Conservation (phyloP, 2,888 invertebrate species). For the Alcis repandata region DNA sequence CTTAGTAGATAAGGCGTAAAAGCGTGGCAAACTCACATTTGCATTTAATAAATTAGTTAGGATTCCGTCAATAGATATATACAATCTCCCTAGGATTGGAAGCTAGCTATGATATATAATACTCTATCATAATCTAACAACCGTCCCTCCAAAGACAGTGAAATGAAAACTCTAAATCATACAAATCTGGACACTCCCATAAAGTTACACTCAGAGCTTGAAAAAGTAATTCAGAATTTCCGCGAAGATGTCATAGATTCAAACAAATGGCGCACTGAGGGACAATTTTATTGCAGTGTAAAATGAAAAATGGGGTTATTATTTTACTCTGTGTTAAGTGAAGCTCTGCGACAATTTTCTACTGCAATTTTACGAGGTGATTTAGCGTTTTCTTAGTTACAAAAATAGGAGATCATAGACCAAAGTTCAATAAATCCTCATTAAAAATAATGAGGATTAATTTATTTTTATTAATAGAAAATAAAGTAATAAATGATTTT, state of each 20-base stretch:
- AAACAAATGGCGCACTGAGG: conserved; percentile 27
- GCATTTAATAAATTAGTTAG: too few relatives aligned
- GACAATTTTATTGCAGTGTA: conserved; percentile 18
- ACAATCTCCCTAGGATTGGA: too few relatives aligned
- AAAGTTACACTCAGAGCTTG: conserved; percentile 9
- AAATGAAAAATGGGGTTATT: conserved; percentile 31
- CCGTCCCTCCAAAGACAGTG: not conserved
- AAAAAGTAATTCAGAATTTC: conserved; percentile 18
- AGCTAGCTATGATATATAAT: too few relatives aligned
- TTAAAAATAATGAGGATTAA: too few relatives aligned
- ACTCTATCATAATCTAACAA: not conserved
- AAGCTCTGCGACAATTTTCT: conserved; percentile 19
- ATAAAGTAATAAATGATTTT: too few relatives aligned
- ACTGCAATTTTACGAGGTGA: conserved; percentile 11
- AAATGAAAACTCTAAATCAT: not conserved
- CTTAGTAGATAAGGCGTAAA: too few relatives aligned
- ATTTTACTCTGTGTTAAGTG: conserved; percentile 10
- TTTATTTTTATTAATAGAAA: too few relatives aligned
- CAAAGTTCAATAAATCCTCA: too few relatives aligned
- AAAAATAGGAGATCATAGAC: too few relatives aligned
- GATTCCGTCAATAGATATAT: too few relatives aligned
- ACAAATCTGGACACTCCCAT: not conserved
- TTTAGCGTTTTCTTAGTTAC: conserved; percentile 1
- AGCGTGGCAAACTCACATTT: too few relatives aligned
- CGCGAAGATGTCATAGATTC: conserved; percentile 26